Evolutionary conservation across 2,113 vertebrate species (phyloP).

Genomic region (Anarhynchus alexandrinus): DNA sequence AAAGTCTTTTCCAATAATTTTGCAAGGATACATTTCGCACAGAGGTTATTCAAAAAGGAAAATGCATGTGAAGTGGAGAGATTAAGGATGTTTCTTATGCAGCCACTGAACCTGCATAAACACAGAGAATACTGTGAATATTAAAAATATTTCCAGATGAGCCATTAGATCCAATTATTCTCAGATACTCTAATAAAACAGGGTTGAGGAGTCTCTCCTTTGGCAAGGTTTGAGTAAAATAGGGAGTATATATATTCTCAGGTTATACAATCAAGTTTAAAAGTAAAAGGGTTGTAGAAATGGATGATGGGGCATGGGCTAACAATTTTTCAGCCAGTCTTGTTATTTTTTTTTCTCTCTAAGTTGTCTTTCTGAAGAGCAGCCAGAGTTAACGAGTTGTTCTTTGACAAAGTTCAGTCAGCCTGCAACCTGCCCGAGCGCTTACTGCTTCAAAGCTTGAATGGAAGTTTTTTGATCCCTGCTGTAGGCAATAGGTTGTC

Average conservation of each 20-base stretch:
- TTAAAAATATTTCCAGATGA: not conserved
- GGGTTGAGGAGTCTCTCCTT: not conserved
- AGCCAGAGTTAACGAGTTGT: not conserved
- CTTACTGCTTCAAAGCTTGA: not conserved
- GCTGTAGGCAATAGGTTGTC: not conserved
- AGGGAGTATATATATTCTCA: not conserved
- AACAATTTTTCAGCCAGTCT: not conserved
- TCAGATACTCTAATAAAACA: not conserved
- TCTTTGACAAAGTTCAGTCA: not conserved
- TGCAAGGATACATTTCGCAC: conserved; percentile 22
- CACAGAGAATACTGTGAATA: not conserved
- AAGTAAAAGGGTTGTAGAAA: not conserved
- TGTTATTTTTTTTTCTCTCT: not conserved
- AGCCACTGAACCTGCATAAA: not conserved
- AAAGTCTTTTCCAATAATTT: conserved; percentile 43
- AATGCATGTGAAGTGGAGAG: conserved; percentile 5
- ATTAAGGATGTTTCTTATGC: not conserved
- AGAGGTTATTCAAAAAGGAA: conserved; percentile 12
- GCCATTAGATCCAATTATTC: not conserved
- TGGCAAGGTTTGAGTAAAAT: not conserved
- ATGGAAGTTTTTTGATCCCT: not conserved
- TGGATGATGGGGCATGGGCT: not conserved
- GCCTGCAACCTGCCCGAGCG: not conserved
- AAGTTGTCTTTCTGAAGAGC: not conserved
- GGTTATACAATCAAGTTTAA: not conserved